phyloP scores from a whole-genome alignment of 2,888 invertebrate species.

The Resseliella maxima region DNA sequence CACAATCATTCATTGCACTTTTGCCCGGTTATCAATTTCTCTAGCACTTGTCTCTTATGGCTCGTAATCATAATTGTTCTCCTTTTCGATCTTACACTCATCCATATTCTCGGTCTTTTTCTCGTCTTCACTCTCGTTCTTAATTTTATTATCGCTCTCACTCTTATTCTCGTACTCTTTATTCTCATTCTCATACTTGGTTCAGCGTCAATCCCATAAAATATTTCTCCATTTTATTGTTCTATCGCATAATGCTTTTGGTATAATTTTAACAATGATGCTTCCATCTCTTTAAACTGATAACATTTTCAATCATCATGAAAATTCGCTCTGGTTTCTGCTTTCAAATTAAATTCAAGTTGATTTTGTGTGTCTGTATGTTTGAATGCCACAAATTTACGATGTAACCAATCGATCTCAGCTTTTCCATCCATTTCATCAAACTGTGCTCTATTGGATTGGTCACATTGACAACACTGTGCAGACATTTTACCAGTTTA shows the following conservation, averaged over 20 bases:
- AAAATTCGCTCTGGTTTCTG: neutral
- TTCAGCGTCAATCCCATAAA: neutral
- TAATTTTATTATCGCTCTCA: too few species aligned
- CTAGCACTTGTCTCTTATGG: too few species aligned
- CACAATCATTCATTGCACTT: conserved; percentile 4
- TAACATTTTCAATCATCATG: conserved; percentile 42
- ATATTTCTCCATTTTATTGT: neutral
- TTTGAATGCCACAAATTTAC: too few species aligned
- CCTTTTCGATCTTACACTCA: too few species aligned
- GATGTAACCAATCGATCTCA: neutral
- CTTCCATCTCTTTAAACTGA: neutral
- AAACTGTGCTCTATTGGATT: neutral
- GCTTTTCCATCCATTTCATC: neutral
- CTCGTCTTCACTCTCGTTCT: neutral
- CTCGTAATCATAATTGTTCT: too few species aligned
- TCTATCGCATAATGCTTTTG: conserved; percentile 19
- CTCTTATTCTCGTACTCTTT: neutral
- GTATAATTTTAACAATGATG: conserved; percentile 16
- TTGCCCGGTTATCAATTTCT: neutral
- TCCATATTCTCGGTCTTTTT: neutral
- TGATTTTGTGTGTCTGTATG: neutral
- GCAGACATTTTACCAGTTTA: neutral
- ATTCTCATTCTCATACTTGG: neutral
- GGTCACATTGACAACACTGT: neutral
- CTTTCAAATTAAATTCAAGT: conserved; percentile 26